Base-by-base conservation (phyloP, 2,113 vertebrate species). In the Benitochromis conjunctus region DNA sequence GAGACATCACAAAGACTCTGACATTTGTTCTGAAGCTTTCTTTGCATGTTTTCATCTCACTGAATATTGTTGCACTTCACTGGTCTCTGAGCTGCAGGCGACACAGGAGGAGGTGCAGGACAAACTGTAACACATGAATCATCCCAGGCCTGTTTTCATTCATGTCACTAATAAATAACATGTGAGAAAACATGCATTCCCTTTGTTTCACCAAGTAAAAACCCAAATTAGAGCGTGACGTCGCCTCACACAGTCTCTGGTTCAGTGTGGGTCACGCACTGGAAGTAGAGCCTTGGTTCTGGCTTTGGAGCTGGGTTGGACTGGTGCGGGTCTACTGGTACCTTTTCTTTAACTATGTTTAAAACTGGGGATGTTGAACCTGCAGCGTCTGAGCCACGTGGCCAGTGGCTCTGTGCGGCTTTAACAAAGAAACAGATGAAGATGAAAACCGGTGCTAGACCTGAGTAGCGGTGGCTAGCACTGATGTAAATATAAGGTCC, bases 191-290 rank as follows among this genome's bases (percentile, higher is more conserved):
- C 24, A 48, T 0, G 24, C 9, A 1, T 43, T 48, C 24, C 43
- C 24, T 69, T 43, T 43, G 43, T 43, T 69, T 43, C n/a, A 69
- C 19, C 19, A 0, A 41, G 34, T 66, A 3, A 38, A 38, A 13
- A 21, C 1, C 3, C 34, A 13, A n/a, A 34, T 38, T 21, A 13
- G 34, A 66, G 62, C 19, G 38, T 13, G 19, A 4, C 0, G 34
- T 69, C 1, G 3, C 1, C 12, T 43, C 38, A 16, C 16, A 62
- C 38, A 1, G 64, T 43, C 13, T 43, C 21, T 43, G 7, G 1
- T n/a, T 26, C 21, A 4, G 38, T 0, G 60, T 1, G 51, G 19
- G 19, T 19, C 9, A 9, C 4, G 6, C 2, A 9, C 5, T 1
- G 34, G 34, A 41, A 21, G 34, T 41, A 41, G 62, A 6, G 19